Conservation (phyloP, 2,888 invertebrate species). For the Macrophya annulata region DNA sequence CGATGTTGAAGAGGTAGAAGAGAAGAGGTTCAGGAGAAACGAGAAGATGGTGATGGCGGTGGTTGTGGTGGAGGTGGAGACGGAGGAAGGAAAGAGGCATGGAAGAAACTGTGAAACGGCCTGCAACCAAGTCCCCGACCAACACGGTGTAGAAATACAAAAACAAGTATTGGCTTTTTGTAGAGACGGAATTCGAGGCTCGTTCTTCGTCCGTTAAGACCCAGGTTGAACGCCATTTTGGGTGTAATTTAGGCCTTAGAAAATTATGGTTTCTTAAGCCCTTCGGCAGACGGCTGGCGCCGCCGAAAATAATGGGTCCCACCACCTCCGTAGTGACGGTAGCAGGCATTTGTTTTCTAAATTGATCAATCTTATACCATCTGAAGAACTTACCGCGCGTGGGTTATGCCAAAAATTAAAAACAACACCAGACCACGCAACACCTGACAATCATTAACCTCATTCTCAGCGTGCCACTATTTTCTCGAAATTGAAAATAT, state of each 20-base stretch:
- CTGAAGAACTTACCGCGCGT: conserved; percentile 12
- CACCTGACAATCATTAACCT: not conserved
- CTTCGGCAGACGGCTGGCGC: conserved; percentile 58
- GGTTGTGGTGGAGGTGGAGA: conserved; percentile 44
- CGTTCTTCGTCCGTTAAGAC: conserved; percentile 57
- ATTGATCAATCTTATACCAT: conserved; percentile 48
- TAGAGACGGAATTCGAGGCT: conserved; percentile 33
- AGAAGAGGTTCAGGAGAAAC: conserved; percentile 55
- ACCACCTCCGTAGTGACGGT: conserved; percentile 41
- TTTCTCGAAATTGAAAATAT: not conserved
- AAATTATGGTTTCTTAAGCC: conserved; percentile 56
- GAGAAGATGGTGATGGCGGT: conserved; percentile 44
- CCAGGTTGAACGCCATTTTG: conserved; percentile 38
- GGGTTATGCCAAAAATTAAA: conserved; percentile 34
- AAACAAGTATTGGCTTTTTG: conserved; percentile 52
- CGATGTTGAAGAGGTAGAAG: conserved; percentile 7
- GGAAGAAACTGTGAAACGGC: conserved; percentile 54
- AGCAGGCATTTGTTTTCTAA: conserved; percentile 54
- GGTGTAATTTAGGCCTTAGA: conserved; percentile 55
- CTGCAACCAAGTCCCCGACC: conserved; percentile 37
- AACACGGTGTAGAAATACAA: conserved; percentile 48
- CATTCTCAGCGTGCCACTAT: not conserved
- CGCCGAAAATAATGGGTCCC: conserved; percentile 56
- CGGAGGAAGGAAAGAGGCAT: conserved; percentile 57
- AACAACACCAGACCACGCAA: not conserved